These are phyloP conservation scores for Plemyria rubiginata DNA, from an alignment of 2,888 invertebrate genomes.

Conservation along the genomic window DNA sequence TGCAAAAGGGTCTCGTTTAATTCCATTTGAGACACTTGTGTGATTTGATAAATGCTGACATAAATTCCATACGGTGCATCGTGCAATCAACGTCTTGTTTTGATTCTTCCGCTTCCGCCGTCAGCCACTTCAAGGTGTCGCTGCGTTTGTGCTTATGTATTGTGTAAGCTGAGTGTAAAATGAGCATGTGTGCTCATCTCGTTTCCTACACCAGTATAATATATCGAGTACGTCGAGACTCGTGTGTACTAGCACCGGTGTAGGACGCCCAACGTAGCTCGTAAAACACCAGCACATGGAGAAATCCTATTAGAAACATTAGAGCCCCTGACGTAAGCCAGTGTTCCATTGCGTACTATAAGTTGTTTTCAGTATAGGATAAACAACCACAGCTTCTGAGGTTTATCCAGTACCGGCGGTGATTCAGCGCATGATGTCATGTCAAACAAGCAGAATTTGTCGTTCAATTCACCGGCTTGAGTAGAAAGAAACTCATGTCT, in stretches of 20 bases:
- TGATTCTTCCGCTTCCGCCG: conserved; percentile 49
- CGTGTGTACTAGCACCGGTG: conserved; percentile 51
- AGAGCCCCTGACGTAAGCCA: conserved; percentile 50
- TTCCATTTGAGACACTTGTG: too few relatives aligned
- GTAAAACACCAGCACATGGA: conserved; percentile 49
- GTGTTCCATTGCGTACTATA: conserved; percentile 43
- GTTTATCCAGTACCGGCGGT: conserved; percentile 19
- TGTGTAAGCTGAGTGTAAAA: too few relatives aligned
- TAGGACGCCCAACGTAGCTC: conserved; percentile 46
- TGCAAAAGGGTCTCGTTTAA: too few relatives aligned
- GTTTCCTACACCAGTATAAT: conserved; percentile 35
- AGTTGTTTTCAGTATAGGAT: conserved; percentile 25
- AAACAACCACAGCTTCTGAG: conserved; percentile 26
- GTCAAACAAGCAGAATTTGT: conserved; percentile 19
- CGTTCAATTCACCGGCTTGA: conserved; percentile 12
- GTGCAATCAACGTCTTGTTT: conserved; percentile 17
- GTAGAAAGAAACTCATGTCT: conserved; percentile 12
- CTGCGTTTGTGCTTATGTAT: conserved; percentile 13
- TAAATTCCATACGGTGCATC: conserved; percentile 8
- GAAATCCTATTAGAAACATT: conserved; percentile 59
- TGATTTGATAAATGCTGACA: background rate
- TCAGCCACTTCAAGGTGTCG: conserved; percentile 50
- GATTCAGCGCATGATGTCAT: conserved; percentile 32
- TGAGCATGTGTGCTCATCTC: conserved; percentile 19
- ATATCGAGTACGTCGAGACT: conserved; percentile 39